Evolutionary conservation across 2,113 vertebrate species (phyloP).

Genomic region (Setophaga coronata): DNA sequence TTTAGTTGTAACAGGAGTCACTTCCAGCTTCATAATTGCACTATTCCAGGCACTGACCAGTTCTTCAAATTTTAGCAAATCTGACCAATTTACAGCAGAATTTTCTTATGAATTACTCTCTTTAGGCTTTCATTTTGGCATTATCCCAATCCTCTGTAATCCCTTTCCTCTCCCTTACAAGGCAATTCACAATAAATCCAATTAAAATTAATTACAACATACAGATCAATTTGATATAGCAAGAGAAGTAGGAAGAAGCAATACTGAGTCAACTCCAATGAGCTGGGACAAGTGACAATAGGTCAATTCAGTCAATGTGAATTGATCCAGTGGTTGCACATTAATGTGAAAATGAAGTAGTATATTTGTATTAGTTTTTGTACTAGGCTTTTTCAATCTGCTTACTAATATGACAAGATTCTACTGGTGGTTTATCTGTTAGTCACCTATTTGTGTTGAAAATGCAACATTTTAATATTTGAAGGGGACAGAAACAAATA

Average conservation of each 20-base stretch:
- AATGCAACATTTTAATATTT: not conserved
- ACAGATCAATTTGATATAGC: not conserved
- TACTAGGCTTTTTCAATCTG: not conserved
- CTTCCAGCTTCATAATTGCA: not conserved
- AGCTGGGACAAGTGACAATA: not conserved
- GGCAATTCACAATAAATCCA: not conserved
- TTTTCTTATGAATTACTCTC: not conserved
- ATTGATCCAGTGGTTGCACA: not conserved
- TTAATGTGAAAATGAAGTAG: not conserved
- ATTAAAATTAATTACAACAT: not conserved
- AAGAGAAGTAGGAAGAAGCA: not conserved
- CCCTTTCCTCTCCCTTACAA: not conserved
- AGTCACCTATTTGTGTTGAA: not conserved
- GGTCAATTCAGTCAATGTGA: not conserved
- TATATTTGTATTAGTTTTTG: not conserved
- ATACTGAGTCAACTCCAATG: not conserved
- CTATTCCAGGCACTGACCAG: not conserved
- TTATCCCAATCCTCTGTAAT: not conserved
- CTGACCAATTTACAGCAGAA: not conserved
- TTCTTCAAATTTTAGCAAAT: not conserved
- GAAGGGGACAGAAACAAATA: not conserved
- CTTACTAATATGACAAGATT: not conserved
- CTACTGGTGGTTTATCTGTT: not conserved
- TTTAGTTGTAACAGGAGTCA: accelerated
- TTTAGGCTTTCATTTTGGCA: not conserved